These are phyloP conservation scores for Unio delphinus DNA, from an alignment of 2,888 invertebrate genomes.

Conservation along the genomic window DNA sequence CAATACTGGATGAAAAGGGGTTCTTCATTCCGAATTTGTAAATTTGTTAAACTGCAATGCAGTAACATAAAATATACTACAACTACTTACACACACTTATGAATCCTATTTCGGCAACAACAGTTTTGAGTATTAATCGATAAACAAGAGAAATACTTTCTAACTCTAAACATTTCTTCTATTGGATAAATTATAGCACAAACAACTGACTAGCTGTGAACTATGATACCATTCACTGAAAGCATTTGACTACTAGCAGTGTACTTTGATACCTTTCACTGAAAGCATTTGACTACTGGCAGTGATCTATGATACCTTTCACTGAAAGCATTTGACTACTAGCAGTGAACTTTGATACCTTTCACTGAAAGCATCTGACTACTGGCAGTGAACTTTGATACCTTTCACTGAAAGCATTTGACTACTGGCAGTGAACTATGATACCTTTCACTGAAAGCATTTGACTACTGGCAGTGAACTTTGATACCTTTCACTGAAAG, in stretches of 20 bases:
- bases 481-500: slow-evolving; percentile 97
- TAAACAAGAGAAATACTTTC: too few relatives aligned
- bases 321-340: slow-evolving; percentile 86
- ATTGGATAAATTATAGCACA: too few relatives aligned
- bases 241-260: slow-evolving; percentile 77
- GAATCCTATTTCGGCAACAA: too few relatives aligned
- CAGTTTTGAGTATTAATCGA: too few relatives aligned
- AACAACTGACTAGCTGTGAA: too few relatives aligned
- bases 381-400: slow-evolving; percentile 74
- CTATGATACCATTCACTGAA: slow-evolving; percentile 95
- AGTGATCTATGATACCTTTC: slow-evolving; percentile 85
- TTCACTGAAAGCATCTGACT: slow-evolving; percentile 91
- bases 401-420: slow-evolving; percentile 97
- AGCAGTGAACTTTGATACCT: slow-evolving; percentile 80
- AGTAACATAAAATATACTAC: too few relatives aligned
- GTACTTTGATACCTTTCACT: slow-evolving; percentile 89
- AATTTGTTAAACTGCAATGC: too few relatives aligned
- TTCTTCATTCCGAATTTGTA: too few relatives aligned
- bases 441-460: slow-evolving; percentile 99
- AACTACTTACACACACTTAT: too few relatives aligned
- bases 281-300: slow-evolving; percentile 82
- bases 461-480: slow-evolving; percentile 59
- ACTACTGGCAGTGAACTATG: slow-evolving; percentile 56
- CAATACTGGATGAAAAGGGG: too few relatives aligned
- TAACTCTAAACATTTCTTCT: too few relatives aligned